These are phyloP conservation scores for Polydrusus tereticollis DNA, from an alignment of 2,888 invertebrate species.

Conservation along the genomic window DNA sequence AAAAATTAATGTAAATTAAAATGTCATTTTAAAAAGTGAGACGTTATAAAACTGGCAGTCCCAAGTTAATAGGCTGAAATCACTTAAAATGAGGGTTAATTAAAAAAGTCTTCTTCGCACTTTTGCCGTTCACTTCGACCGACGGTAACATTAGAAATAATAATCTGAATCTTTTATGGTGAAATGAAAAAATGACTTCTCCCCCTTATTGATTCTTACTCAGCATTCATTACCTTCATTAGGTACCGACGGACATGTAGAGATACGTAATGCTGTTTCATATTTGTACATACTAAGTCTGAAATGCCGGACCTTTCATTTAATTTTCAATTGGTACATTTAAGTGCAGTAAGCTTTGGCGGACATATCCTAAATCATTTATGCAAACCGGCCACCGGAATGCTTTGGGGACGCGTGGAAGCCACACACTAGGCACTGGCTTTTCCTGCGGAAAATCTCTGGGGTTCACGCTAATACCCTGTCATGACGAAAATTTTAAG, in stretches of 20 bases:
- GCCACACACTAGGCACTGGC: constrained; percentile 14
- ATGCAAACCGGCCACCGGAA: background rate
- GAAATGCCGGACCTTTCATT: background rate
- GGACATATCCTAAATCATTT: constrained; percentile 4
- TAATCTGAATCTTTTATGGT: too few relatives aligned
- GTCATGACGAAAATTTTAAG: background rate
- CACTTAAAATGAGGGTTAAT: constrained; percentile 5
- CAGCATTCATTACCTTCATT: too few relatives aligned
- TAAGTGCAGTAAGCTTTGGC: background rate
- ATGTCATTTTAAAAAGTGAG: constrained; percentile 15
- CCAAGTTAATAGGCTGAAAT: constrained; percentile 5
- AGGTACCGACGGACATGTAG: too few relatives aligned
- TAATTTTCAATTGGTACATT: background rate
- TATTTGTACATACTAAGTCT: too few relatives aligned
- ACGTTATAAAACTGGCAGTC: background rate
- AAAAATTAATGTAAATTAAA: too few relatives aligned
- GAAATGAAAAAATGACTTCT: too few relatives aligned
- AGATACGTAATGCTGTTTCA: too few relatives aligned
- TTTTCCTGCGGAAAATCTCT: constrained; percentile 6
- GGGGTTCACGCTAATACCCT: constrained; percentile 1
- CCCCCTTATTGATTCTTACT: too few relatives aligned
- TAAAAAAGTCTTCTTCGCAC: constrained; percentile 2
- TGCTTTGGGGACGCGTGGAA: background rate
- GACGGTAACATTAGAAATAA: too few relatives aligned
- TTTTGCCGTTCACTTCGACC: background rate